phyloP scores from a whole-genome alignment of 2,888 invertebrate species.

The Troides aeacus region DNA sequence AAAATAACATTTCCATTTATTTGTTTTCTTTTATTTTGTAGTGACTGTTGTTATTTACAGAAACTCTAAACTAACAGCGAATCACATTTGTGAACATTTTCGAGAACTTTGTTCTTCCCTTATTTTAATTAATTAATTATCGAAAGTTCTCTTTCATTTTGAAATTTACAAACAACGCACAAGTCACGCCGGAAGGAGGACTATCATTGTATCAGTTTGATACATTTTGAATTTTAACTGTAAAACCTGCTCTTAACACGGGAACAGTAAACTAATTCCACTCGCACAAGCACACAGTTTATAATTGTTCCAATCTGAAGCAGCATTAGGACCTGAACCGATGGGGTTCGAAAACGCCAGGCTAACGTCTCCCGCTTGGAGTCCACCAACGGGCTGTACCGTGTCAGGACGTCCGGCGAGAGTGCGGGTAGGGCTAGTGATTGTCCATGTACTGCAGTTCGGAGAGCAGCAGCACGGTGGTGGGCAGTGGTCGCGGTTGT shows the following conservation, averaged over 20 bases:
- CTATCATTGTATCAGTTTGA: too few species aligned
- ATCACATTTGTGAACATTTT: too few species aligned
- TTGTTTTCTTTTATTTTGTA: too few species aligned
- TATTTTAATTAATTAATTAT: too few species aligned
- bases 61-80: too few species aligned
- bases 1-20: too few species aligned
- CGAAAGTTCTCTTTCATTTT: too few species aligned
- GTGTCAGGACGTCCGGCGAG: neutral
- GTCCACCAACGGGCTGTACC: neutral
- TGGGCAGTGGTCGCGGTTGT: constrained; percentile 95
- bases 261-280: neutral
- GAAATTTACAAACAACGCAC: too few species aligned
- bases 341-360: neutral
- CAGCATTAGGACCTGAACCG: neutral
- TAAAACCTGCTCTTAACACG: neutral
- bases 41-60: too few species aligned
- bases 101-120: too few species aligned
- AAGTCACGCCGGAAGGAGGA: neutral
- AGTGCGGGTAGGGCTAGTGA: constrained; percentile 72
- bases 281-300: neutral
- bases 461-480: constrained; percentile 91
- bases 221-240: too few species aligned
- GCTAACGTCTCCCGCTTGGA: neutral
- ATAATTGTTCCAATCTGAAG: neutral
- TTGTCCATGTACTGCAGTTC: constrained; percentile 98